phyloP scores from a whole-genome alignment of 1,140 invertebrate genomes.

The Pseudomyrmex flavicornis region DNA sequence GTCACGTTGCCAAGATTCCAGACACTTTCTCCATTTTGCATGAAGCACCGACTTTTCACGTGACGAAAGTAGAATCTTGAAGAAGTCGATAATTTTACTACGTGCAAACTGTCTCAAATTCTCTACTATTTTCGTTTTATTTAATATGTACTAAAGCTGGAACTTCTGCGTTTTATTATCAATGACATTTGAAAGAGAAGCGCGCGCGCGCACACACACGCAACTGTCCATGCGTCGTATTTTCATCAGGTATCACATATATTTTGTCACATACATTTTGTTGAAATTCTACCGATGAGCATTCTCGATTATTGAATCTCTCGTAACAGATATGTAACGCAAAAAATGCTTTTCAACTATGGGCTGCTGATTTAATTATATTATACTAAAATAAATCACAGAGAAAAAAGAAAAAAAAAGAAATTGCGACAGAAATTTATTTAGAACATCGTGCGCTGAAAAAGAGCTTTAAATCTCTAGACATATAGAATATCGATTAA shows the following conservation, averaged over 20 bases:
- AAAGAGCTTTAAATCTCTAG: constrained; percentile 13
- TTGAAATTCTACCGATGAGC: background rate
- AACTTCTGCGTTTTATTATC: background rate
- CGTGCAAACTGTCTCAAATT: constrained; percentile 17
- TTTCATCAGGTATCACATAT: background rate
- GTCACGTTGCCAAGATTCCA: constrained; percentile 41
- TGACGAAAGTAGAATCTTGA: constrained; percentile 21
- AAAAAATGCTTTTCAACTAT: constrained; percentile 14
- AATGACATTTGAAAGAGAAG: background rate
- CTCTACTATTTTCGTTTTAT: background rate
- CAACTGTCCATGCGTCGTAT: background rate
- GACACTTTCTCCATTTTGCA: constrained; percentile 48
- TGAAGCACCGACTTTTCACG: constrained; percentile 32
- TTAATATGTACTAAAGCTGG: background rate
- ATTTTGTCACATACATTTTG: constrained; percentile 2
- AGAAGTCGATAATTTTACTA: constrained; percentile 39
- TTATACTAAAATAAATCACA: background rate
- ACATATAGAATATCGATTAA: constrained; percentile 50
- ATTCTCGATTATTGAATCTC: constrained; percentile 13
- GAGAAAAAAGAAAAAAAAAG: background rate
- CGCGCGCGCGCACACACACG: no score
- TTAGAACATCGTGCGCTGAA: background rate
- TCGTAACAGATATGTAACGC: constrained; percentile 24
- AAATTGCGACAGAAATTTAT: constrained; percentile 33
- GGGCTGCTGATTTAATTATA: constrained; percentile 32